Base-by-base conservation (phyloP, 1,140 invertebrate genomes). In the Eueides isabella region DNA sequence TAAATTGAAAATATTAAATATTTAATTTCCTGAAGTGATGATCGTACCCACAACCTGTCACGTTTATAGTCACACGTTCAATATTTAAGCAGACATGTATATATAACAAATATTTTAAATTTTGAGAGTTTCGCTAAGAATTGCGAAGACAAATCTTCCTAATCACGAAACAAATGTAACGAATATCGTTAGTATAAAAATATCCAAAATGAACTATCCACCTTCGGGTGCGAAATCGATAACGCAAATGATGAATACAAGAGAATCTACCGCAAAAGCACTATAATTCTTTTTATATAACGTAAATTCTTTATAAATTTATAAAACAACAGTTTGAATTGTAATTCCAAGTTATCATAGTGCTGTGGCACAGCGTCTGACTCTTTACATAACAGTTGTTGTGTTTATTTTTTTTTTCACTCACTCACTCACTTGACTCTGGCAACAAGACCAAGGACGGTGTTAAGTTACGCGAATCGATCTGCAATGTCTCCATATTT, bases 171-270 rank as follows among this genome's bases (percentile, higher is more conserved):
- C 14, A 38, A 38, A 16, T n/a, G 16, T 38, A 38, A 38, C 35
- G 14, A 16, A 14, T 16, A 14, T 38, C 35, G 14, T 5, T 38
- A 5, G 12, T 38, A 14, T 38, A 16, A 16, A 38, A 38, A 38
- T 14, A 5, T 16, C 35, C 35, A 16, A 38, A 41, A 44, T 55
- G 33, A 68, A 68, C 72, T 78, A 75, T 75, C 70, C 77, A 70
- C 28, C 73, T 70, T 38, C 74, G 70, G 76, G 63, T 71, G 74
- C 67, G 71, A 67, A 76, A 73, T 75, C 77, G 74, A 78, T 78
- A 75, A 78, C 67, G 9, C 29, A 38, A n/a, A 75, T 78, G 77
- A 78, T 78, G 72, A 70, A 78, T 78, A 69, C 68, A 72, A 67
- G 48, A 61, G 30, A 65, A 63, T 62, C 66, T 70, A 69, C 71